A percentile compares a stretch with the other conserved stretches of the same genome.
Evolutionary conservation across 1,140 invertebrate species (phyloP).

Genomic region (Diploscapter pachys): DNA sequence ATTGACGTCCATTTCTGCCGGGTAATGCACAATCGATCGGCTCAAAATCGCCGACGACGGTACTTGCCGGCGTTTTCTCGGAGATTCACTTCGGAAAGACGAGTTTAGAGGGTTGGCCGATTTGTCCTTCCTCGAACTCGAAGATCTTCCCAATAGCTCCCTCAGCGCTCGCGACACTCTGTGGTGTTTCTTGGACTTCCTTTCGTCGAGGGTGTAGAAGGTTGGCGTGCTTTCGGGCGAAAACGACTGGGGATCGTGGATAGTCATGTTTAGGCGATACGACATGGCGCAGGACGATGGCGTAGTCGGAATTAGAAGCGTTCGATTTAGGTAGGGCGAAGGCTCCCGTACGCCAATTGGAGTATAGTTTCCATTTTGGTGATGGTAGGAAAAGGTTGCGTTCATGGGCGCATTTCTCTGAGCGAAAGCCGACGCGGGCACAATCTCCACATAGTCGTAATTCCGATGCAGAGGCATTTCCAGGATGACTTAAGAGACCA

Average conservation of each 20-base stretch:
- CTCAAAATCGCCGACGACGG: neutral
- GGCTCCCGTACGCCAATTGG: too few relatives aligned
- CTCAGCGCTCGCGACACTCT: constrained; percentile 8
- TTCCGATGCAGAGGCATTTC: too few relatives aligned
- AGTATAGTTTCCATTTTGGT: too few relatives aligned
- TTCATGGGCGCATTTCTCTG: too few relatives aligned
- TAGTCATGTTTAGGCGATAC: constrained; percentile 13
- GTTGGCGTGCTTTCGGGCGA: constrained; percentile 1
- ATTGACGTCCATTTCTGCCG: constrained; percentile 1
- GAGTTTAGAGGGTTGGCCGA: neutral
- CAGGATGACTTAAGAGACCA: too few relatives aligned
- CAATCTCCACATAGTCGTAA: too few relatives aligned
- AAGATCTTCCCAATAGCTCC: constrained; percentile 10
- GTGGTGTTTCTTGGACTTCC: constrained; percentile 5
- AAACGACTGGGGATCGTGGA: constrained; percentile 18
- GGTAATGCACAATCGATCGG: constrained; percentile 7
- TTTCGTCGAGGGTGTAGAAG: constrained; percentile 17
- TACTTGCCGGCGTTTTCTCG: neutral
- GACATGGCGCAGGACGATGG: constrained; percentile 4
- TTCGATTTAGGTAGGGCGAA: constrained; percentile 7
- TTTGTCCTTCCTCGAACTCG: constrained; percentile 16
- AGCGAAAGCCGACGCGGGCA: too few relatives aligned
- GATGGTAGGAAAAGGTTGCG: too few relatives aligned
- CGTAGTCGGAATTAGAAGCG: neutral
- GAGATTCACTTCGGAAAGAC: constrained; percentile 9